Evolutionary conservation across 2,888 invertebrate species (phyloP), one percentile per base, ranked within the genome.

Genomic region (Torymus texanus): DNA sequence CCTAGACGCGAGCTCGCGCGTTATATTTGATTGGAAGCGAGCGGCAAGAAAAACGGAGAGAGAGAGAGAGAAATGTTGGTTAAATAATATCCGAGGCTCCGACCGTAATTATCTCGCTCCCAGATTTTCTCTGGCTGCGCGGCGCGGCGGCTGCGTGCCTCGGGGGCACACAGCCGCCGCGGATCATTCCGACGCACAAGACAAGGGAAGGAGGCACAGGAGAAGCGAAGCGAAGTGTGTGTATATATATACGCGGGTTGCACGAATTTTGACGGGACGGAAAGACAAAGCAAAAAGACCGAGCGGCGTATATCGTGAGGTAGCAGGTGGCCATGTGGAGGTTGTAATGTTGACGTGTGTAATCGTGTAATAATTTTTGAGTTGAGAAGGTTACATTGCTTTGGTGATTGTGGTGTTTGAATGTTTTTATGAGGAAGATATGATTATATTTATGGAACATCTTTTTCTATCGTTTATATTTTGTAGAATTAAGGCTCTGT

Each of bases 81-180:
- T 88, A 87, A 88, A 88, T 88, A 88, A 88, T 88, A 88, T 88
- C 87, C 86, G 86, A 76, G 76, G 56, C 80, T 66, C 61, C 86
- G 86, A 88, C 86, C 88, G 88, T 88, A 89, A 89, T 89, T 88
- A 89, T 89, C 88, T 89, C 87, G 86, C 88, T 88, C 87, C 86
- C 85, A 85, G 88, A 89, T 89, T 88, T 87, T 88, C 86, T 86
- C 41, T 41, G 41, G 41, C 41, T 41, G 41, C 41, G 41, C 41
- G 85, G 14, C 71, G 61, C 65, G 41, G 41, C 41, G 41, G 41
- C 41, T 41, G 10, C 24, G 50, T 59, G 72, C 77, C 75, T 62
- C 77, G 58, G 68, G 73, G 65, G 53, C 53, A 13, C 29, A 24
- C 12, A 16, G 51, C 16, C 59, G 14, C 13, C 66, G 53, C 70